Conservation (phyloP, 2,797 vertebrate species). For the Rhinophrynus dorsalis region DNA sequence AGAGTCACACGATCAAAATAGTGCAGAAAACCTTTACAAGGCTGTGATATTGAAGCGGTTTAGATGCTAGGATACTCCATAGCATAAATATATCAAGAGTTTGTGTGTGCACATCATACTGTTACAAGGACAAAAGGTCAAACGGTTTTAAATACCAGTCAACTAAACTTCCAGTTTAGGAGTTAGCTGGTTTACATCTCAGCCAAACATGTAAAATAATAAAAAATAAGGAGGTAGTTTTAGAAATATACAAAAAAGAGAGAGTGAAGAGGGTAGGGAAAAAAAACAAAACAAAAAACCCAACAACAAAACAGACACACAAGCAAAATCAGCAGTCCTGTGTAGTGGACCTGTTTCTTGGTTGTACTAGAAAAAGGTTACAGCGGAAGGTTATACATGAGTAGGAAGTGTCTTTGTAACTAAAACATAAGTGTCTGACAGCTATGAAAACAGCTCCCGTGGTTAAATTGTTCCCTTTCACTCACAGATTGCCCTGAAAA, state of each 20-base stretch:
- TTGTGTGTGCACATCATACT: conserved; percentile 74
- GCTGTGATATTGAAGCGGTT: conserved; percentile 81
- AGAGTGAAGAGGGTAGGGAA: conserved; percentile 33
- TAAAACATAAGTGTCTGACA: too few species aligned
- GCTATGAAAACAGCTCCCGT: too few species aligned
- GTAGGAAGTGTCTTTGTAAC: too few species aligned
- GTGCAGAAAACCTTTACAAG: conserved; percentile 75
- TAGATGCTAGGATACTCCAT: conserved; percentile 83
- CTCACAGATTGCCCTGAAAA: too few species aligned
- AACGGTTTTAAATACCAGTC: conserved; percentile 75
- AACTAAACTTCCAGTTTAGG: conserved; percentile 69
- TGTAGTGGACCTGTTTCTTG: too few species aligned
- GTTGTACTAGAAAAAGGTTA: too few species aligned
- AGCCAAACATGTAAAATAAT: conserved; percentile 59
- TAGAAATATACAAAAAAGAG: conserved; percentile 23
- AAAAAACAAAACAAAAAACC: too few species aligned
- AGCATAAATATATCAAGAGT: conserved; percentile 81
- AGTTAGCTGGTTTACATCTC: conserved; percentile 76
- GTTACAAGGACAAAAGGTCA: conserved; percentile 68
- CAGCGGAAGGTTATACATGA: too few species aligned
- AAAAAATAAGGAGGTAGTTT: too few species aligned
- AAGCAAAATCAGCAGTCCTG: too few species aligned
- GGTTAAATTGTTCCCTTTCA: too few species aligned
- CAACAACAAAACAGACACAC: too few species aligned
- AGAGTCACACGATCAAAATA: conserved; percentile 84